Evolutionary conservation across 2,888 invertebrate genomes (phyloP).

Genomic region (Ypsolopha sequella): DNA sequence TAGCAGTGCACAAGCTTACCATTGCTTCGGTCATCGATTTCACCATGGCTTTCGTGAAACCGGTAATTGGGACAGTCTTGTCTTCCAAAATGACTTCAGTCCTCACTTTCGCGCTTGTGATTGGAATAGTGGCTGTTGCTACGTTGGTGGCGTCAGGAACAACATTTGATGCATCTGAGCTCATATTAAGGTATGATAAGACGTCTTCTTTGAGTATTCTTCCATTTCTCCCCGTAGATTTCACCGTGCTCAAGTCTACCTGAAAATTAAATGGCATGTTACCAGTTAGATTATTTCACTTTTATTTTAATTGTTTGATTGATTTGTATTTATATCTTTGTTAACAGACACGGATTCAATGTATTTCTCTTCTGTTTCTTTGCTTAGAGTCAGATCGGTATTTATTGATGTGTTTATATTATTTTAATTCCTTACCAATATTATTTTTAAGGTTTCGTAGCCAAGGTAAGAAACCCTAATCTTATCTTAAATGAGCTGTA

Average conservation of each 20-base stretch:
- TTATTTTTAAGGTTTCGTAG: too few species aligned
- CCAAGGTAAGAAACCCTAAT: too few species aligned
- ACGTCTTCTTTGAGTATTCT: constrained; percentile 97
- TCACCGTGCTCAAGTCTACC: constrained; percentile 78
- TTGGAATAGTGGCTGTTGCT: constrained; percentile 25
- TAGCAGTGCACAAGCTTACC: constrained; percentile 47
- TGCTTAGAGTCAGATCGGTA: neutral
- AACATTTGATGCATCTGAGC: constrained; percentile 64
- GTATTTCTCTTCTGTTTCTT: neutral
- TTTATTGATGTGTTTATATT: neutral
- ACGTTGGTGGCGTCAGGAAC: constrained; percentile 23
- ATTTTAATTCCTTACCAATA: too few species aligned
- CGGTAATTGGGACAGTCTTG: constrained; percentile 77
- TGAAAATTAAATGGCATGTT: constrained; percentile 29
- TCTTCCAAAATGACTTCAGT: constrained; percentile 46
- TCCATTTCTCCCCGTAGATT: constrained; percentile 88
- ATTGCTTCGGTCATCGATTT: constrained; percentile 94
- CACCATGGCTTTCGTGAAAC: constrained; percentile 93
- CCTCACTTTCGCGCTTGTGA: constrained; percentile 25
- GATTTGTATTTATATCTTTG: neutral
- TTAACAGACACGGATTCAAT: neutral
- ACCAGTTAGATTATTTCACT: neutral
- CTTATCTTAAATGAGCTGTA: too few species aligned
- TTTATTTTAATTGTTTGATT: neutral
- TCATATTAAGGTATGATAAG: constrained; percentile 74